phyloP scores from a whole-genome alignment of 2,797 vertebrate species.

The Phrynocephalus vlangalii region DNA sequence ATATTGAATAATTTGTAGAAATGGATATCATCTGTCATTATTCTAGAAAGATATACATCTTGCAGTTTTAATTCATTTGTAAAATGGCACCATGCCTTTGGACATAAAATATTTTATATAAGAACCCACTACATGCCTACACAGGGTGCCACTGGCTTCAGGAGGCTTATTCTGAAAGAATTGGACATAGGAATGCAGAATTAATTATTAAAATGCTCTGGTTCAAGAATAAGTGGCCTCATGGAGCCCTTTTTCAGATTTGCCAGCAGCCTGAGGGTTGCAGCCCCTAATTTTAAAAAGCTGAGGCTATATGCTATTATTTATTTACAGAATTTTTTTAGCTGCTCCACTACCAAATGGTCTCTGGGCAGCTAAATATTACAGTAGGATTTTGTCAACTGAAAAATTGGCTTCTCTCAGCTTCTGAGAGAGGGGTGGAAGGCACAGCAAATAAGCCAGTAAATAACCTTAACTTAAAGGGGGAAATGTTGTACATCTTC shows the following conservation, averaged over 20 bases:
- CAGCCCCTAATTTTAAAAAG: too few relatives aligned
- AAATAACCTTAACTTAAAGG: too few relatives aligned
- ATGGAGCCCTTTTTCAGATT: not conserved
- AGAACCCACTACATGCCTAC: not conserved
- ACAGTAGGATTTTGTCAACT: too few relatives aligned
- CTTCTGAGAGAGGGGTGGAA: too few relatives aligned
- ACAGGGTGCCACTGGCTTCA: not conserved
- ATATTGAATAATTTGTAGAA: not conserved
- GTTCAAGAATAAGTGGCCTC: not conserved
- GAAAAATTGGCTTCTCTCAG: too few relatives aligned
- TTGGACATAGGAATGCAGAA: not conserved
- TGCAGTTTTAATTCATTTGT: not conserved
- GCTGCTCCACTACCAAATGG: too few relatives aligned
- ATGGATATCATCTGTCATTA: too few relatives aligned
- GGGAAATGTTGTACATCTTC: too few relatives aligned
- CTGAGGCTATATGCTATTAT: too few relatives aligned
- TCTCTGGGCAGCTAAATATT: too few relatives aligned
- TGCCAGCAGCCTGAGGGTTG: not conserved
- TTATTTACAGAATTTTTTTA: too few relatives aligned
- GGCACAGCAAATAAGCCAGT: too few relatives aligned
- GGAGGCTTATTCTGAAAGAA: not conserved
- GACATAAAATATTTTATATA: not conserved
- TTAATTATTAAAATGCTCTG: not conserved
- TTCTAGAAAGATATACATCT: not conserved
- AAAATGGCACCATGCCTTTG: not conserved